These are phyloP conservation scores for Spinus pinus DNA, from an alignment of 2,797 vertebrate species.

Conservation along the genomic window DNA sequence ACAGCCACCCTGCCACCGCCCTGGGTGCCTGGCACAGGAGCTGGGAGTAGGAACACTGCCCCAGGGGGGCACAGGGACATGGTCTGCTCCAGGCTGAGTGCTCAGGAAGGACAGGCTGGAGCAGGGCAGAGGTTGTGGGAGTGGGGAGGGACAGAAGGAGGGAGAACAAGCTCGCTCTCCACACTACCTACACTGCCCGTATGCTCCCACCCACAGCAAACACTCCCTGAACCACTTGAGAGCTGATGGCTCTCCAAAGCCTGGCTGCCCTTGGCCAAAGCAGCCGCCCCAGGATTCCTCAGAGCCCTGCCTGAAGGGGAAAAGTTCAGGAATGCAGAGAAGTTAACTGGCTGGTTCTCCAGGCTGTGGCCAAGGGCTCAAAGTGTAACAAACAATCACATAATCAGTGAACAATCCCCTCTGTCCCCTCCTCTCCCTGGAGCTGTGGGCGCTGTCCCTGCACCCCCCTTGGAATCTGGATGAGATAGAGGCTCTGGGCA, in stretches of 20 bases:
- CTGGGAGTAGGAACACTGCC: neutral
- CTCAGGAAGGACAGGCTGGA: neutral
- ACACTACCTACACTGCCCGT: accelerated
- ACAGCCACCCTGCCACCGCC: neutral
- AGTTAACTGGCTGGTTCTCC: neutral
- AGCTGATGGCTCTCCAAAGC: neutral
- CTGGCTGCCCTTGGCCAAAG: neutral
- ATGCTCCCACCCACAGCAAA: neutral
- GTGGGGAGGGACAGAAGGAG: neutral
- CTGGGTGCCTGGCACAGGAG: accelerated
- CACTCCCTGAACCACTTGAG: neutral
- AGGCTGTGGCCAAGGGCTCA: neutral
- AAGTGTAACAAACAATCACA: neutral
- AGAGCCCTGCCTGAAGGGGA: neutral
- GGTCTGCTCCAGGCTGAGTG: accelerated
- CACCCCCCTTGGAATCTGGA: neutral
- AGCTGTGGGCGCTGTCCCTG: neutral
- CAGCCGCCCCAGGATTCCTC: neutral
- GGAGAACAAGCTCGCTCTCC: accelerated
- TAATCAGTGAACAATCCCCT: neutral
- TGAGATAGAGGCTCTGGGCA: neutral
- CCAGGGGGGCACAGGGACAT: accelerated
- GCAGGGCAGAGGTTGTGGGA: neutral
- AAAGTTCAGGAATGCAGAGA: slow-evolving; percentile 18
- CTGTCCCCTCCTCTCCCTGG: neutral